Conservation (phyloP, 2,797 vertebrate species). For the Mormyrops attenuatus region DNA sequence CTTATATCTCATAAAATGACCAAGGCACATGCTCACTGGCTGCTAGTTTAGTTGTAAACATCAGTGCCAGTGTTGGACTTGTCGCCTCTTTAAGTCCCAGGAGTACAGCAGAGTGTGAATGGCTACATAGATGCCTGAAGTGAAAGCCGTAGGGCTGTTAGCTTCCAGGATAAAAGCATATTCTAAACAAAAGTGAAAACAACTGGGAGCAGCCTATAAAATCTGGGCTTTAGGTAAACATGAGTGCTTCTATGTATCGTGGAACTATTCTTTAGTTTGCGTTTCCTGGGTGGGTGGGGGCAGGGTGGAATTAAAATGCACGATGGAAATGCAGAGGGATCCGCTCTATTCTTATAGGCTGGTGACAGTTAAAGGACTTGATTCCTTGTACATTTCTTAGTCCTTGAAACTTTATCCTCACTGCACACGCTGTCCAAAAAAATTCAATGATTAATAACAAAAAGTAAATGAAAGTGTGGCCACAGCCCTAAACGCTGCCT, state of each 20-base stretch:
- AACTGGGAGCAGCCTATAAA: not conserved
- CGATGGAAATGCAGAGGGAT: not conserved
- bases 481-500: slow-evolving; percentile 21
- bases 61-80: not conserved
- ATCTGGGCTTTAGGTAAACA: not conserved
- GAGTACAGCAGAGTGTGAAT: not conserved
- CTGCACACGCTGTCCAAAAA: slow-evolving; percentile 26
- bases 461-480: slow-evolving; percentile 39
- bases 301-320: not conserved
- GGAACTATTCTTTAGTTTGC: not conserved
- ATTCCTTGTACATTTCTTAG: slow-evolving; percentile 12
- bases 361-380: not conserved
- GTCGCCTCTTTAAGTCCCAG: not conserved
- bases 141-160: not conserved
- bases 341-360: not conserved
- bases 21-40: not conserved
- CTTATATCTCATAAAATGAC: not conserved
- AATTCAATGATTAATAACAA: slow-evolving; percentile 24
- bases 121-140: not conserved
- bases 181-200: not conserved
- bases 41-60: not conserved
- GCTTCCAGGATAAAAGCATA: not conserved
- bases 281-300: not conserved
- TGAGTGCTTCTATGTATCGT: not conserved
- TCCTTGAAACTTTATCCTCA: slow-evolving; percentile 31